These are phyloP conservation scores for Perithous albicinctus DNA, from an alignment of 2,888 invertebrate species.

Conservation along the genomic window DNA sequence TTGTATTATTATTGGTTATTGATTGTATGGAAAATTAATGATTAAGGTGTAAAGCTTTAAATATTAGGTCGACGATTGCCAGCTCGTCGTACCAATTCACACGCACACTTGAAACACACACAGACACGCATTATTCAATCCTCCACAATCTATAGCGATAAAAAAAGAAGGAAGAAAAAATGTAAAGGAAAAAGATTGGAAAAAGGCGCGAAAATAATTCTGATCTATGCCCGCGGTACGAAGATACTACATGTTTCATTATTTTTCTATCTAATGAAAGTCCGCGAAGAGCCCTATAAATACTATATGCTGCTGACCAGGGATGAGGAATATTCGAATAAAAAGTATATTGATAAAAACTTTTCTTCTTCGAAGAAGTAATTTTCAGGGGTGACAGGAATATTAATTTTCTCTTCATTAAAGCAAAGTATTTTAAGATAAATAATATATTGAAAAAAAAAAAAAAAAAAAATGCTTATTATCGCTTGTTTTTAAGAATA, in stretches of 20 bases:
- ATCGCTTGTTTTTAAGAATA: too few species aligned
- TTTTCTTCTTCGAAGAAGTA: too few species aligned
- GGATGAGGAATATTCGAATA: too few species aligned
- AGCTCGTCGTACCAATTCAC: conserved; percentile 41
- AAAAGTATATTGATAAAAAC: too few species aligned
- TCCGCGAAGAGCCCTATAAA: conserved; percentile 15
- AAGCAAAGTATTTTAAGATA: too few species aligned
- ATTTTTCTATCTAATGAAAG: conserved; percentile 70
- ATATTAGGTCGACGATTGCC: conserved; percentile 47
- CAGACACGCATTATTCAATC: conserved; percentile 31
- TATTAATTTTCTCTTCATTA: too few species aligned
- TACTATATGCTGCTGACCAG: conserved; percentile 21
- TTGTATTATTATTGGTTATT: conserved; percentile 3
- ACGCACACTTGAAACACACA: conserved; percentile 50
- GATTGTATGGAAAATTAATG: conserved; percentile 21
- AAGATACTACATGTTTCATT: conserved; percentile 71
- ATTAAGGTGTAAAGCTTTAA: conserved; percentile 55
- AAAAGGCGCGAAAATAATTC: conserved; percentile 55
- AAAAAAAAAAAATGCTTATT: too few species aligned
- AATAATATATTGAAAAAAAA: too few species aligned
- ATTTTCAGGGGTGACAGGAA: too few species aligned
- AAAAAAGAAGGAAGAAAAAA: not conserved
- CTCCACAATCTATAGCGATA: conserved; percentile 19
- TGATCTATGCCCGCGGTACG: conserved; percentile 59
- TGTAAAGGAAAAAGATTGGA: conserved; percentile 10